phyloP scores from a whole-genome alignment of 2,797 vertebrate species.

The Telmatherina bonti region DNA sequence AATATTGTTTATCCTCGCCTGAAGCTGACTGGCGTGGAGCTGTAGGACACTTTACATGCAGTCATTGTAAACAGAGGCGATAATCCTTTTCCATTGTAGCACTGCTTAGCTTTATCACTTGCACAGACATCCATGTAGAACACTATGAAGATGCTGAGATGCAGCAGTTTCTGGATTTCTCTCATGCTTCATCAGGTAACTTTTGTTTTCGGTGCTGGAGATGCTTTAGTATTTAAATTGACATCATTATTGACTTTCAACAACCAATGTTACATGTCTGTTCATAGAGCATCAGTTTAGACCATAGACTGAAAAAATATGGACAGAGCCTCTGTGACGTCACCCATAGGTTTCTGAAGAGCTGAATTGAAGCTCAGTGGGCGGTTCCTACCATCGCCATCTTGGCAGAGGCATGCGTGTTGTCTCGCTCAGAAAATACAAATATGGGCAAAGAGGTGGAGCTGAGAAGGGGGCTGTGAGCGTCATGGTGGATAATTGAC shows the following conservation, averaged over 20 bases:
- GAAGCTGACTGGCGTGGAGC: neutral
- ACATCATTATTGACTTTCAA: no score
- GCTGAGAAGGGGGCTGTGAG: no score
- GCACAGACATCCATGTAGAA: conserved; percentile 39
- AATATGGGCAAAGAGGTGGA: no score
- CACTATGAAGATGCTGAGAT: conserved; percentile 29
- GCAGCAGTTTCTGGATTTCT: conserved; percentile 10
- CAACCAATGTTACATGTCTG: no score
- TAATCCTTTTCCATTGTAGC: conserved; percentile 58
- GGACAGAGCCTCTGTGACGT: no score
- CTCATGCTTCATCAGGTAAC: neutral
- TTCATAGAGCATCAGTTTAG: neutral
- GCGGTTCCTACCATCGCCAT: no score
- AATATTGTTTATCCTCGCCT: conserved; percentile 46
- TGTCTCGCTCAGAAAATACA: no score
- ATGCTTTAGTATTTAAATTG: neutral
- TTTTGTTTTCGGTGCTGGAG: neutral
- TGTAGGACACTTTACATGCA: conserved; percentile 24
- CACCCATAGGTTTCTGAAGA: no score
- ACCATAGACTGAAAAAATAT: no score
- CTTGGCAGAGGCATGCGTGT: no score
- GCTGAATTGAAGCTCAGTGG: no score
- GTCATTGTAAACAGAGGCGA: conserved; percentile 42
- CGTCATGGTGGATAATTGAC: no score
- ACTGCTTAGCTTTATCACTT: conserved; percentile 38